Base-by-base conservation (phyloP, 2,797 vertebrate species). In the Neosilurus hyrtlii region DNA sequence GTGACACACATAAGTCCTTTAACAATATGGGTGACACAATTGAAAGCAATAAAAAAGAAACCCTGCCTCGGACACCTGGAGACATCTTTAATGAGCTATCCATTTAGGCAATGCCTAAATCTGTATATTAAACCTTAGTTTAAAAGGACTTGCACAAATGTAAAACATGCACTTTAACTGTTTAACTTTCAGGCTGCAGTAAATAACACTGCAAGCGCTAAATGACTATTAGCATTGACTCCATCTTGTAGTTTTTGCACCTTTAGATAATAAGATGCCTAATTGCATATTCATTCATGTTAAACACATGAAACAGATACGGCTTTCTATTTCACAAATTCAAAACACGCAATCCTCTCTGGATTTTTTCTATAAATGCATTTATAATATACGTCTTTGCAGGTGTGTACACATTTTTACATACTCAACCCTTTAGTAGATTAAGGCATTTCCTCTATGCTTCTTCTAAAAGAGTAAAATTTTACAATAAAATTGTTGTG, bases 251-350 rank as follows among this genome's bases (percentile, higher is more conserved):
- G 30, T 30, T 22, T 37, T 75, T 59, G 18, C 54, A 57, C 73
- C 54, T 37, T 75, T 57, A 75, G 56, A 35, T 59, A 75, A 10
- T 57, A 57, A 59, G 54, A 75, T 20, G 73, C 73, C 73, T 75
- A 75, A 75, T 22, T 75, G 30, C 73, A 8, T 61, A 61, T 59
- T 75, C 54, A 75, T 59, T 75, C 18, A 75, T 51, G 18, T 22
- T 57, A 59, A 59, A 37, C 73, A 37, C 1, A 1, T 56, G 14
- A 59, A 75, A 75, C 30, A 16, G 26, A 59, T 18, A 59, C 37
- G 73, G 59, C 22, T 9, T 16, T n/a, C 7, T 26, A 24, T 72
- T 52, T 72, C 5, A 30, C 35, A 20, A 6, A 57, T 37, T 59
- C 37, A 30, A 75, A 75, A 30, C 24, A 74, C 0, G 9, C 52